Evolutionary conservation across 2,797 vertebrate genomes (phyloP).

Genomic region (Margarornis squamiger): DNA sequence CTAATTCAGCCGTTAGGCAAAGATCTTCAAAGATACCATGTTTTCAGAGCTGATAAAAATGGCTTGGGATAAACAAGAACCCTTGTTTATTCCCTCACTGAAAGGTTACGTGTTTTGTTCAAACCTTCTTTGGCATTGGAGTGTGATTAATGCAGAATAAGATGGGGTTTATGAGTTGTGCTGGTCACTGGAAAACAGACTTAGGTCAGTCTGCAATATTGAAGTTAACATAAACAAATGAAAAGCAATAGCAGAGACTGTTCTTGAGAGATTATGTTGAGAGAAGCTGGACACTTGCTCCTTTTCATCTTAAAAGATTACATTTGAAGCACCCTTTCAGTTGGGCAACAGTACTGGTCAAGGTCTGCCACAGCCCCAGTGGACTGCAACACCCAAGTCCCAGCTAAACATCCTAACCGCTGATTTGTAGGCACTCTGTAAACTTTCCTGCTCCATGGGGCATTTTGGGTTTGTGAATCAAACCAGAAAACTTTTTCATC

Average conservation of each 20-base stretch:
- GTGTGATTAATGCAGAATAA: background rate
- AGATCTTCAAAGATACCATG: background rate
- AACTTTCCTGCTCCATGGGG: background rate
- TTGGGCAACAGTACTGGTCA: background rate
- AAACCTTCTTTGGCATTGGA: background rate
- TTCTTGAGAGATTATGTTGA: background rate
- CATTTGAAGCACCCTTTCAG: background rate
- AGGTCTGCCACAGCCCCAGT: background rate
- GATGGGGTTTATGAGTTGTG: background rate
- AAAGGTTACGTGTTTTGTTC: background rate
- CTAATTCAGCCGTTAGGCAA: background rate
- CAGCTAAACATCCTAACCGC: background rate
- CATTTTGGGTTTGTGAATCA: background rate
- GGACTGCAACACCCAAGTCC: background rate
- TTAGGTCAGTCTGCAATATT: background rate
- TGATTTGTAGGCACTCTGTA: background rate
- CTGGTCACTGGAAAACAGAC: background rate
- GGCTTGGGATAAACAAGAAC: background rate
- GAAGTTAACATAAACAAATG: background rate
- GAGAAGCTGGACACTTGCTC: background rate
- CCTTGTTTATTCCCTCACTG: background rate
- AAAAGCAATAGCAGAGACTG: background rate
- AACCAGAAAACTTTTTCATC: slow-evolving; percentile 2
- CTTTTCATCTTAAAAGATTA: background rate
- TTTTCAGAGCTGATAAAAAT: background rate